Base-by-base conservation (phyloP, 2,113 vertebrate genomes). In the Neomonachus schauinslandi region DNA sequence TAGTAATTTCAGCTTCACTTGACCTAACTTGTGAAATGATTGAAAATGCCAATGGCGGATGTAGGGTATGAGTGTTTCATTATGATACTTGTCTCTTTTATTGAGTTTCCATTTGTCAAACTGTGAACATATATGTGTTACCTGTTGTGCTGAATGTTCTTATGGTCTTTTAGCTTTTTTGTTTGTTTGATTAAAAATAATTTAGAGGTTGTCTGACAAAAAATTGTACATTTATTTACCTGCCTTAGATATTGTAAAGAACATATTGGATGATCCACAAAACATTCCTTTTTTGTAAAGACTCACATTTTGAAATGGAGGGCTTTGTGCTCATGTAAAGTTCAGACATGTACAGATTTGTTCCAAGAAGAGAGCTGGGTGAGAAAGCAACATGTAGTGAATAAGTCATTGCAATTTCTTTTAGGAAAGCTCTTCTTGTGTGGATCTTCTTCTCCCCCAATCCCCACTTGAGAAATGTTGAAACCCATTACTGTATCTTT, bases 131-230 rank as follows among this genome's bases (percentile, higher is more conserved):
- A 46, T 10, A 1, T 9, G 14, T 51, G 13, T 18, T 28, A 46
- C 14, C 4, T 59, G 1, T 90, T 91, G 46, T 1, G 2, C 7
- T 86, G 51, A 15, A 59, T 85, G 6, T 42, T 80, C 33, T 63
- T 65, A 14, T 8, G 9, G 57, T 46, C 18, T 2, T 53, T 86
- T 93, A 74, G 13, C 21, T 39, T 72, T 79, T 61, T 76, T 67
- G 10, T 79, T 96, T 88, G 15, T 94, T 98, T 88, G 95, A 76
- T 51, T 6, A n/a, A 94, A 84, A 86, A 59, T 57, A 53, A 49
- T 46, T 71, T 51, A 84, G 42, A 76, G 21, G 15, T 57, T 26
- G 22, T 39, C 21, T 61, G 14, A 55, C 87, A 92, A 53, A 85
- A 81, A 81, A 46, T 46, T 46, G 46, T 46, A 46, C 6, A 55